Conservation (phyloP, 2,888 invertebrate genomes). For the Sisyra terminalis region DNA sequence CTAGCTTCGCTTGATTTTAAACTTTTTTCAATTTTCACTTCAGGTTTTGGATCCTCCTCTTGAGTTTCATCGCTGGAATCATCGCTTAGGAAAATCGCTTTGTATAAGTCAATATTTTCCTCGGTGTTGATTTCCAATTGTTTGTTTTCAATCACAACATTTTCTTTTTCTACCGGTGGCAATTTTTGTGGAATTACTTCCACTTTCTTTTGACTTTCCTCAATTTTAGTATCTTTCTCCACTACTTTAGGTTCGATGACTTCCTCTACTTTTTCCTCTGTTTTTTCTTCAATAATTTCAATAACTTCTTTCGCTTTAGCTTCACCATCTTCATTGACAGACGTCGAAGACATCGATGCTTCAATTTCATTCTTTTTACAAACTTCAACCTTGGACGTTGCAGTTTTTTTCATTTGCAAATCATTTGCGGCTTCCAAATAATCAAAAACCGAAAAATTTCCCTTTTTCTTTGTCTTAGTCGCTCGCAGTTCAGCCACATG, state of each 20-base stretch:
- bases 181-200: background rate
- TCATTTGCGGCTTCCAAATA: conserved; percentile 37
- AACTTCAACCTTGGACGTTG: background rate
- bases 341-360: conserved; percentile 14
- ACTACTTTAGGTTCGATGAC: conserved; percentile 16
- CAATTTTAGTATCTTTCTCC: conserved; percentile 17
- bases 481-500: conserved; percentile 36
- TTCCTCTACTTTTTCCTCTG: conserved; percentile 18
- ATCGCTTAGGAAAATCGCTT: conserved; percentile 74
- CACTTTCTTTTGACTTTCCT: background rate
- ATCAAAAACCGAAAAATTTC: conserved; percentile 61
- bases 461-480: conserved; percentile 33
- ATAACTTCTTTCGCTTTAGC: conserved; percentile 25
- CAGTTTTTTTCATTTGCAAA: background rate
- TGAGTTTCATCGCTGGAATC: conserved; percentile 45
- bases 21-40: conserved; percentile 12
- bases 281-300: conserved; percentile 30
- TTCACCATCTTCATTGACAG: conserved; percentile 8
- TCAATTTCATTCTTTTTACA: background rate
- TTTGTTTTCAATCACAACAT: background rate
- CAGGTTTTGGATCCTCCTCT: conserved; percentile 16
- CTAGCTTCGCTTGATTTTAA: too few relatives aligned
- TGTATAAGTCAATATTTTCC: conserved; percentile 64
- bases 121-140: conserved; percentile 18
- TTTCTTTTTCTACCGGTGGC: too few relatives aligned